Evolutionary conservation across 2,888 invertebrate genomes (phyloP), one percentile per base, ranked within the genome.

Genomic region (Stomorhina lunata): DNA sequence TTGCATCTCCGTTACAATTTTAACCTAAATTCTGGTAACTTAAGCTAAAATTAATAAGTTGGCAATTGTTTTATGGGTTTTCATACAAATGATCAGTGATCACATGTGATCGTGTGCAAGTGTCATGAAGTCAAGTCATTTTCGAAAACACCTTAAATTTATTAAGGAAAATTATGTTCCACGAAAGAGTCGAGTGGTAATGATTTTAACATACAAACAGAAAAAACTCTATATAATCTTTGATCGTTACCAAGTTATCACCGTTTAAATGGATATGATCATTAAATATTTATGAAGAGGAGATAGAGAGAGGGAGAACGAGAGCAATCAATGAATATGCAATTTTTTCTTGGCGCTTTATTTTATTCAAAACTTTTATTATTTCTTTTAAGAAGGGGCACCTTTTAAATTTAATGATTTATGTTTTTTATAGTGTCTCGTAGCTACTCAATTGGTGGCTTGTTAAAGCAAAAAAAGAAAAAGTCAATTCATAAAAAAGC

Each of bases 211-310:
- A 43, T n/a, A 15, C 17, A 43, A 43, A 12, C 4, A 6, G 17
- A 43, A 43, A 15, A 61, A n/a, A n/a, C n/a, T n/a, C n/a, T 48
- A 20, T 66, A 73, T 72, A 79, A 72, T 79, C 79, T 79, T 79
- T 66, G 65, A 72, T 79, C 79, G 73, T 79, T 79, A 79, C 79
- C 48, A 77, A 79, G 57, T 72, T 72, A 79, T 72, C 72, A 72
- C 72, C 79, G 66, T 66, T 79, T 79, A 79, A 72, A 72, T 37
- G 22, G 48, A 72, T 79, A 72, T 66, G 57, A 9, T 43, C 72
- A 72, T 79, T 79, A 66, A 79, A 40, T 43, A 59, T 40, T 12
- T 37, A n/a, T n/a, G 22, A 15, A 22, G 10, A 15, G 20, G 48
- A 29, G 29, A 32, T 48, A 20, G 22, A 48, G 9, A 9, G 4